Conservation (phyloP, 1,140 invertebrate species). For the Drosophila gunungcola region DNA sequence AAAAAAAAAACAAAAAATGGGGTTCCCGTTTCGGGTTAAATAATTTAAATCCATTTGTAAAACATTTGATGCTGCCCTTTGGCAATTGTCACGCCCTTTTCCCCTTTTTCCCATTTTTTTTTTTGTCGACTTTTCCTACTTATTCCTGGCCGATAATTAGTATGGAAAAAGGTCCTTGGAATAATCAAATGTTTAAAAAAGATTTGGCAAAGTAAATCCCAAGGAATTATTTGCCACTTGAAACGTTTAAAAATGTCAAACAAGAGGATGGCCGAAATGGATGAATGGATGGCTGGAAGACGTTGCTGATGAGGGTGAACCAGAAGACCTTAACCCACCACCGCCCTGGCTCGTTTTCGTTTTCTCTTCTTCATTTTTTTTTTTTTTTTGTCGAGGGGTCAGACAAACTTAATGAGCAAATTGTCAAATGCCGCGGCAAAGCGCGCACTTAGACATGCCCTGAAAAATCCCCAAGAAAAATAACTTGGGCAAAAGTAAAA, state of each 20-base stretch:
- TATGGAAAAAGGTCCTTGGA: slow-evolving; percentile 47
- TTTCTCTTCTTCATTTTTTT: background rate
- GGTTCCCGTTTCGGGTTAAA: slow-evolving; percentile 34
- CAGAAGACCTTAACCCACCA: slow-evolving; percentile 21
- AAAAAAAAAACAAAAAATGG: slow-evolving; percentile 35
- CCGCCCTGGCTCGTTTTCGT: too few species aligned
- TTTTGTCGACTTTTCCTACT: slow-evolving; percentile 16
- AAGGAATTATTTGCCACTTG: slow-evolving; percentile 84
- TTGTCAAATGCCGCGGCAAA: slow-evolving; percentile 83
- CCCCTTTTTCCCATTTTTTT: slow-evolving; percentile 6
- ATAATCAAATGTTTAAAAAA: slow-evolving; percentile 80
- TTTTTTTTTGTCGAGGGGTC: slow-evolving; percentile 44
- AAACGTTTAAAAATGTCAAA: slow-evolving; percentile 84
- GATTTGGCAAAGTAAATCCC: slow-evolving; percentile 82
- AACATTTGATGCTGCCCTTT: slow-evolving; percentile 66
- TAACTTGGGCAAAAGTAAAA: slow-evolving; percentile 72
- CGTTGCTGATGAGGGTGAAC: slow-evolving; percentile 65
- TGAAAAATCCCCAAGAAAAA: slow-evolving; percentile 52
- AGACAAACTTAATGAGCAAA: slow-evolving; percentile 84
- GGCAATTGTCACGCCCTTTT: slow-evolving; percentile 58
- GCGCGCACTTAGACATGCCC: slow-evolving; percentile 79
- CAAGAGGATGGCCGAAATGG: slow-evolving; percentile 35
- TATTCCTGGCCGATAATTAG: slow-evolving; percentile 64
- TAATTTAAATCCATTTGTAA: slow-evolving; percentile 84
- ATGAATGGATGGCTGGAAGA: slow-evolving; percentile 2